phyloP scores from a whole-genome alignment of 64 coral and sea anemone species.

The Cladopsammia gracilis region DNA sequence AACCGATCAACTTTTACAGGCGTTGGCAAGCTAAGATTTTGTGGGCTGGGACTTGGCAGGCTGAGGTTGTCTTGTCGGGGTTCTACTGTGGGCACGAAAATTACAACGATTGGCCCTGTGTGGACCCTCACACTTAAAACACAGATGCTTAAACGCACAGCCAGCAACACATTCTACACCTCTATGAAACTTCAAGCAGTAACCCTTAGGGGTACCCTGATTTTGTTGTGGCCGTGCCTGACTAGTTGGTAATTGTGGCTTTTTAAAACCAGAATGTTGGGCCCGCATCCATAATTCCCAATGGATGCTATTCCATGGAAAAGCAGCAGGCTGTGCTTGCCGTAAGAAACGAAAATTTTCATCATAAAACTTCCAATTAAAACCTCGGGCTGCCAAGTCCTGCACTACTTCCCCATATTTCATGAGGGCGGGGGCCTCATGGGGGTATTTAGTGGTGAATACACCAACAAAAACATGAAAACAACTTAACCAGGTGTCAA shows the following conservation, averaged over 20 bases:
- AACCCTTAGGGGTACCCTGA: not conserved
- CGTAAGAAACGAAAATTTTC: slow-evolving; percentile 19
- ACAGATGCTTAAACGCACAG: not conserved
- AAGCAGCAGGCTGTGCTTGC: not conserved
- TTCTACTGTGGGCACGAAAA: slow-evolving; percentile 11
- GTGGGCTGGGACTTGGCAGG: slow-evolving; percentile 20
- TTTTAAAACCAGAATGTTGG: not conserved
- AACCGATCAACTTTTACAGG: no score
- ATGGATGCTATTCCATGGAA: not conserved
- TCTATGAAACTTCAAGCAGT: not conserved
- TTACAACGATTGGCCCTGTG: not conserved
- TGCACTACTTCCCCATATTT: slow-evolving; percentile 27
- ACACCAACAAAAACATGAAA: not conserved
- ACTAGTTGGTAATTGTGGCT: not conserved
- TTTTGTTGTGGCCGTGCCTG: no score
- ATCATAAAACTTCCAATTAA: slow-evolving; percentile 29
- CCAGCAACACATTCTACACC: not conserved
- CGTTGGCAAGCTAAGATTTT: not conserved
- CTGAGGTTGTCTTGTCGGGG: not conserved
- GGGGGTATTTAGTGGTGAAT: not conserved
- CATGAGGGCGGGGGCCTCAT: slow-evolving; percentile 34
- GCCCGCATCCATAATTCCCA: slow-evolving; percentile 6
- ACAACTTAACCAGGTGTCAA: not conserved
- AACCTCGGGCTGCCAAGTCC: not conserved
- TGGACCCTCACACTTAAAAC: slow-evolving; percentile 10